Evolutionary conservation across 2,888 invertebrate species (phyloP), one percentile per base, ranked within the genome.

Genomic region (Sphaerophoria rueppellii): DNA sequence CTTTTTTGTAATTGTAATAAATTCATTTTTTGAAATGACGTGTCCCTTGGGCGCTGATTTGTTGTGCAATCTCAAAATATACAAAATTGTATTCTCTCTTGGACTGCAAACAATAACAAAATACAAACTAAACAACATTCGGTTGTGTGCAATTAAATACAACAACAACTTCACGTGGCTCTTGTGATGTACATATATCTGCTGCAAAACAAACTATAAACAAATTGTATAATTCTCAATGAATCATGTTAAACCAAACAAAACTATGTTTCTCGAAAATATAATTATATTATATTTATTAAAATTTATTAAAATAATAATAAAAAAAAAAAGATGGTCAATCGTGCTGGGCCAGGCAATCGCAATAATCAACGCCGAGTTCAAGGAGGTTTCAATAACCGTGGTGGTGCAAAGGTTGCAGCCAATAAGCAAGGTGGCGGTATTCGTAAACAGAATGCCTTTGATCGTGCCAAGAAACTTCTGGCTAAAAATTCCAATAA

Each of bases 391-490:
- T 91, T 91, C 89, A 91, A 91, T 91, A 91, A 91, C 89, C 91
- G 90, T 91, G 91, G 91, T 90, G 91, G 89, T 90, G 89, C 89
- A 90, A 91, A 89, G 89, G 88, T 89, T 87, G 87, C 86, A 82
- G 89, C 90, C 77, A 89, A 90, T 89, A 91, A 91, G 89, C 90
- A 90, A 89, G 88, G 89, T 88, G 91, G 91, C 90, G 92, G 92
- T 89, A 91, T 92, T 91, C 92, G 92, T 89, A 92, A 92, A 90
- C 92, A 91, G 90, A 92, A 92, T 91, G 91, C 91, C 89, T 91
- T 91, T 90, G 92, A 92, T 91, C 92, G 92, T 90, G 91, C 92
- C 89, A 92, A 92, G 91, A 92, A 92, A 91, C 90, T 92, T 91
- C 91, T 92, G 91, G 91, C 91, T 89, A 92, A 92, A 91, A 92